Conservation (phyloP, 2,113 vertebrate genomes). For the Eretmodus cyanostictus region DNA sequence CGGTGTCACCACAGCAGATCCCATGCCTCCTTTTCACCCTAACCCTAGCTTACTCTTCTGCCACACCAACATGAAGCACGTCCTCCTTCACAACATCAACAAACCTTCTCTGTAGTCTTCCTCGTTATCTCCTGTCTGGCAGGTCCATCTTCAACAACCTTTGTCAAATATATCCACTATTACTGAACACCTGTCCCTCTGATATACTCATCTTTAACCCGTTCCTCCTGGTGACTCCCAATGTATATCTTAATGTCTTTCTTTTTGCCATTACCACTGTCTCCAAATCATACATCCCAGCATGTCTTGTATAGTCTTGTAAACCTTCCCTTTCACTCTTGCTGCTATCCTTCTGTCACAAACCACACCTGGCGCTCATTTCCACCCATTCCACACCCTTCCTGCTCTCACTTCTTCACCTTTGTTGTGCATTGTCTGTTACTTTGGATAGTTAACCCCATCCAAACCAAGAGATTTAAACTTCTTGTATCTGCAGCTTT, state of each 20-base stretch:
- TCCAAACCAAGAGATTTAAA: neutral
- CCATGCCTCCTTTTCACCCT: neutral
- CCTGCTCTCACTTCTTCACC: neutral
- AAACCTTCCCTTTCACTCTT: neutral
- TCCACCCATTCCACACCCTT: neutral
- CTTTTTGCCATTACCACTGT: neutral
- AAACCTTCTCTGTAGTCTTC: neutral
- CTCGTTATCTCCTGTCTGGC: neutral
- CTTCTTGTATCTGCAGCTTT: neutral
- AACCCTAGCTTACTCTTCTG: neutral
- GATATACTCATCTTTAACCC: rapidly evolving
- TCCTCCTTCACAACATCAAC: neutral
- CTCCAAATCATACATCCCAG: neutral
- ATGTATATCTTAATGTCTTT: neutral
- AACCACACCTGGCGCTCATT: neutral
- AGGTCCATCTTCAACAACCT: neutral
- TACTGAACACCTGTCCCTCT: neutral
- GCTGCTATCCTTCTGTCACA: neutral
- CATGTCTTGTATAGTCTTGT: neutral
- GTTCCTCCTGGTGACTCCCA: neutral
- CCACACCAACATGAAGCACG: rapidly evolving
- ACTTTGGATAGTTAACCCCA: neutral
- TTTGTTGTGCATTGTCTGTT: neutral
- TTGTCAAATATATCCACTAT: neutral
- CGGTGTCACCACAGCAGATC: neutral